phyloP scores from a whole-genome alignment of 2,888 invertebrate genomes.

The Antheraea assamensis region DNA sequence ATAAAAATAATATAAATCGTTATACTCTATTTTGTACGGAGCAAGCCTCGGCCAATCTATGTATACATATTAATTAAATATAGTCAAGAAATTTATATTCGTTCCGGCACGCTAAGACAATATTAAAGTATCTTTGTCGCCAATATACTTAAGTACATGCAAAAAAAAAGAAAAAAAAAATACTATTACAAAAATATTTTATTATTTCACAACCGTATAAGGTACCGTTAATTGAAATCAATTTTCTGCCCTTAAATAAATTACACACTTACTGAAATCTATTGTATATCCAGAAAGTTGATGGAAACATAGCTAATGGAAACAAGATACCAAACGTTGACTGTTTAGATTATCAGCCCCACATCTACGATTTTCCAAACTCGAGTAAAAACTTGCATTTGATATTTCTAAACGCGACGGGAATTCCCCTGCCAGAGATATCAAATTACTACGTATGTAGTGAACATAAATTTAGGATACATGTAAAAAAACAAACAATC shows the following conservation, averaged over 20 bases:
- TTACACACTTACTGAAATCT: too few relatives aligned
- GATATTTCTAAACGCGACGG: too few relatives aligned
- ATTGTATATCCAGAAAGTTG: too few relatives aligned
- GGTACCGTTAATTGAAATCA: not conserved
- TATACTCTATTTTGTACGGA: conserved; percentile 53
- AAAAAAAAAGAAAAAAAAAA: not conserved
- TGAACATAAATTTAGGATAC: too few relatives aligned
- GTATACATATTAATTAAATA: not conserved
- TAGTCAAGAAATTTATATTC: not conserved
- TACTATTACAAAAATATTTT: not conserved
- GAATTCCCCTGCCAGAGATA: too few relatives aligned
- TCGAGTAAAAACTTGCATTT: too few relatives aligned
- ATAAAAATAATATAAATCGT: conserved; percentile 54
- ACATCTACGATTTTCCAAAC: too few relatives aligned
- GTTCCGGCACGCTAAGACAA: not conserved
- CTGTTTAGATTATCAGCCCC: too few relatives aligned
- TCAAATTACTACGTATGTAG: too few relatives aligned
- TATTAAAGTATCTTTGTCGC: not conserved
- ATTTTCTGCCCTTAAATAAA: not conserved
- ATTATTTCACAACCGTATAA: not conserved
- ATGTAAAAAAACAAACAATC: too few relatives aligned
- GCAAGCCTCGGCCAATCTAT: conserved; percentile 13
- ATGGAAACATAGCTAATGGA: too few relatives aligned
- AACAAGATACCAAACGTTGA: too few relatives aligned
- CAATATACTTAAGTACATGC: not conserved